A percentile compares a stretch with the other conserved stretches of the same genome.
Conservation (phyloP, 2,888 invertebrate genomes). For the Hyles lineata region DNA sequence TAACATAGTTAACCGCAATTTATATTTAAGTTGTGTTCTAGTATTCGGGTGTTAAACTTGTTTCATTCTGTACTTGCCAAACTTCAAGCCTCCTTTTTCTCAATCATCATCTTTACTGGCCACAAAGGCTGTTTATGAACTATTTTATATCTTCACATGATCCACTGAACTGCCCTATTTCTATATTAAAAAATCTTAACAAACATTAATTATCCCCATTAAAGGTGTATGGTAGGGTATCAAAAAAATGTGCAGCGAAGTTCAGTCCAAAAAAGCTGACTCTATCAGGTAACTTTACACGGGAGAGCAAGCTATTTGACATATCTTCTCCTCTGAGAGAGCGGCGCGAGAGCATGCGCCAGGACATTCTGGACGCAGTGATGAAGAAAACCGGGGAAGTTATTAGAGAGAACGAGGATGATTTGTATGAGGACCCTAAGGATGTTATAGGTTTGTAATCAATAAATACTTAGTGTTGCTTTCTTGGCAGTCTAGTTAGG, state of each 20-base stretch:
- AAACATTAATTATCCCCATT: slow-evolving; percentile 26
- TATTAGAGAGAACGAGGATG: slow-evolving; percentile 51
- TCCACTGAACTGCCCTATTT: too few relatives aligned
- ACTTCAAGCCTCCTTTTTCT: too few relatives aligned
- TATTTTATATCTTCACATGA: too few relatives aligned
- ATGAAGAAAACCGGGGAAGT: slow-evolving; percentile 63
- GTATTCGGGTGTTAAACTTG: too few relatives aligned
- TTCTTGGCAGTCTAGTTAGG: too few relatives aligned
- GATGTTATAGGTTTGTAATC: slow-evolving; percentile 71
- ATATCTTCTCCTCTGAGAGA: slow-evolving; percentile 48
- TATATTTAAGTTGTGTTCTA: too few relatives aligned
- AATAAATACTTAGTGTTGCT: neutral
- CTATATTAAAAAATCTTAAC: too few relatives aligned
- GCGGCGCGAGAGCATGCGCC: slow-evolving; percentile 64
- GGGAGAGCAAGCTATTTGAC: slow-evolving; percentile 56
- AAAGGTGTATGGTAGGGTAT: slow-evolving; percentile 51
- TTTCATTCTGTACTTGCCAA: too few relatives aligned
- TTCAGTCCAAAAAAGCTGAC: slow-evolving; percentile 59
- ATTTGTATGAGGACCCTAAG: slow-evolving; percentile 74
- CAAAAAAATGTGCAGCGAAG: slow-evolving; percentile 46
- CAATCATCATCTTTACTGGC: too few relatives aligned
- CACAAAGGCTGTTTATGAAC: too few relatives aligned
- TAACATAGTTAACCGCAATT: too few relatives aligned
- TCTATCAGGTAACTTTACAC: slow-evolving; percentile 70
- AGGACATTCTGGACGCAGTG: slow-evolving; percentile 68